These are phyloP conservation scores for Neotoma lepida DNA, from an alignment of 2,113 vertebrate species.

Conservation along the genomic window DNA sequence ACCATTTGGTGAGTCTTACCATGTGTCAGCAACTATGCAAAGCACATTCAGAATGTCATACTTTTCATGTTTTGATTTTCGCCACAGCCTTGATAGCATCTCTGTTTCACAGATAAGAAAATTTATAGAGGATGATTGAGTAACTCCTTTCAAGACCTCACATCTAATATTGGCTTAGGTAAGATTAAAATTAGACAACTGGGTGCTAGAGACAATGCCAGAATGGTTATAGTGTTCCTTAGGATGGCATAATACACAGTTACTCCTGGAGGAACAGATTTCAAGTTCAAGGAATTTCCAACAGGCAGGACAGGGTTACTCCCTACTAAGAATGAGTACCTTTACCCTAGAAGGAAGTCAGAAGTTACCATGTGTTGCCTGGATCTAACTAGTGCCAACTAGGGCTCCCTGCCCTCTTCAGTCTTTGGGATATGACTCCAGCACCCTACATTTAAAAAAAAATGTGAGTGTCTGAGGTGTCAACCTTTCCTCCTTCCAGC, in stretches of 20 bases:
- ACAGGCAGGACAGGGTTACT: neutral
- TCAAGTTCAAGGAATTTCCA: constrained; percentile 18
- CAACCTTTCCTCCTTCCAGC: neutral
- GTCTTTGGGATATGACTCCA: neutral
- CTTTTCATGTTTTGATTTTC: constrained; percentile 23
- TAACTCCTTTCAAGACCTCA: neutral
- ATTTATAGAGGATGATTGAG: neutral
- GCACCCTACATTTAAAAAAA: neutral
- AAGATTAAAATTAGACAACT: neutral
- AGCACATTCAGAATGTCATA: neutral
- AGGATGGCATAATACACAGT: neutral
- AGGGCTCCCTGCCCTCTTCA: neutral
- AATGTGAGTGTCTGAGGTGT: neutral
- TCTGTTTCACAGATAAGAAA: neutral
- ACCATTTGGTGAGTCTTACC: neutral
- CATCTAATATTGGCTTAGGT: neutral
- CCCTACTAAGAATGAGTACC: neutral
- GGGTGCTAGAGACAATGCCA: neutral
- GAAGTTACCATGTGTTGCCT: neutral
- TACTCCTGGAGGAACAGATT: neutral
- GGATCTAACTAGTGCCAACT: neutral
- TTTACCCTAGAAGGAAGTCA: neutral
- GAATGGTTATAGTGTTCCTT: neutral
- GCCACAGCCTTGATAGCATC: neutral
- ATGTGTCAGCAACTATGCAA: neutral